These are phyloP conservation scores for Hydrotaea cyrtoneurina DNA, from an alignment of 2,888 invertebrate species.

Conservation along the genomic window DNA sequence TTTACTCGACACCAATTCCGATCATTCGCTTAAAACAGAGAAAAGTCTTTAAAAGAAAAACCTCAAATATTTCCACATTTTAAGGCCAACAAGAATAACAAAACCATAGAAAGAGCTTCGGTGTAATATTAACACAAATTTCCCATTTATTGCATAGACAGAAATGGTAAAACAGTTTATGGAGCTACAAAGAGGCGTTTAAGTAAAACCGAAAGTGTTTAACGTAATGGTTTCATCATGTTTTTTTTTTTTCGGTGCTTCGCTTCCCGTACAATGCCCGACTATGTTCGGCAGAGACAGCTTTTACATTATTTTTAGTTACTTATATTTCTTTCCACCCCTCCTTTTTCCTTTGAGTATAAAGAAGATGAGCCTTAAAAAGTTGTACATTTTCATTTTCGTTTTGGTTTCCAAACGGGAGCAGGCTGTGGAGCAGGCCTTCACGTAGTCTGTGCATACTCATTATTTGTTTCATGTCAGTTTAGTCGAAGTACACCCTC, in stretches of 20 bases:
- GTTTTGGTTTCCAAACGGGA: not conserved
- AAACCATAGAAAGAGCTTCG: not conserved
- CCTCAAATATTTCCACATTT: constrained; percentile 31
- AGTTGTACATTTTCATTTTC: constrained; percentile 16
- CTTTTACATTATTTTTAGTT: constrained; percentile 45
- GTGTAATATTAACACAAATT: constrained; percentile 39
- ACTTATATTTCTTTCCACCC: constrained; percentile 47
- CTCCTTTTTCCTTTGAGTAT: constrained; percentile 43
- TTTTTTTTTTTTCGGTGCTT: not conserved
- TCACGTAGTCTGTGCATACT: constrained; percentile 20
- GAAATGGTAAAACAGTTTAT: constrained; percentile 52
- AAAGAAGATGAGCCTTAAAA: constrained; percentile 21
- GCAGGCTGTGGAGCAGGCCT: not conserved
- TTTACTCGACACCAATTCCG: too few species aligned
- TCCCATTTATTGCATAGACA: constrained; percentile 30
- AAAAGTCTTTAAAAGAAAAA: not conserved
- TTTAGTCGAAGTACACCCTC: not conserved
- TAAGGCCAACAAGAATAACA: not conserved
- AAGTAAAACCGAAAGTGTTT: constrained; percentile 65
- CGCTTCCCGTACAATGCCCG: not conserved
- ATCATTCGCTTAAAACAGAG: not conserved
- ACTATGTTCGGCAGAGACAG: constrained; percentile 2
- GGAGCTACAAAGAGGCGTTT: constrained; percentile 52
- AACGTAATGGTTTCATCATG: constrained; percentile 48
- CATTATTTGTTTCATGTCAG: constrained; percentile 40